Percentiles rank a stretch among this genome's conserved stretches.
phyloP scores from a whole-genome alignment of 2,113 vertebrate genomes.

The Leptocoma aspasia region DNA sequence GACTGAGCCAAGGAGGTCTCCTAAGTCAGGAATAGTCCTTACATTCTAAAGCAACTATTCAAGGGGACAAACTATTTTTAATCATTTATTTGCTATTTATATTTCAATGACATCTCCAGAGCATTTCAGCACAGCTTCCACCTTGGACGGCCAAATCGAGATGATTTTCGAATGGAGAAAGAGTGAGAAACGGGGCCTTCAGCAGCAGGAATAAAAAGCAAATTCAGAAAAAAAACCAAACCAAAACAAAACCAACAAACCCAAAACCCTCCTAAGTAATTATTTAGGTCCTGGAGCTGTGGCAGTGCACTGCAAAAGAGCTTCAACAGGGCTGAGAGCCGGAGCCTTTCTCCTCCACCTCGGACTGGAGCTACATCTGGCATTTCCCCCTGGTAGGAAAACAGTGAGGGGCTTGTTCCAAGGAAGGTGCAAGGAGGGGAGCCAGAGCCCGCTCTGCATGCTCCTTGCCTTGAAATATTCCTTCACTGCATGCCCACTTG shows the following conservation, averaged over 20 bases:
- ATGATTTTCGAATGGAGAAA: neutral
- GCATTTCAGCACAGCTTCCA: neutral
- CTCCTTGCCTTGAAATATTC: conserved; percentile 56
- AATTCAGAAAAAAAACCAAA: neutral
- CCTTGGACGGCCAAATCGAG: rapidly evolving
- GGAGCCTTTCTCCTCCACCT: conserved; percentile 31
- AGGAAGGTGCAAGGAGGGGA: conserved; percentile 55
- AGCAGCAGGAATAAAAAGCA: neutral
- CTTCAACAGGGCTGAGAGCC: neutral
- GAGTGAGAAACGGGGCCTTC: neutral
- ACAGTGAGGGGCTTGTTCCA: conserved; percentile 58
- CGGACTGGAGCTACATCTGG: conserved; percentile 38
- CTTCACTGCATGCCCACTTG: conserved; percentile 58
- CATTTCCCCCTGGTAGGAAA: conserved; percentile 28
- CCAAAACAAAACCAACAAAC: neutral
- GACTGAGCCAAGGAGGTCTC: neutral
- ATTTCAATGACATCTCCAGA: neutral
- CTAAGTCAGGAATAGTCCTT: neutral
- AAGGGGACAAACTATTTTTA: neutral
- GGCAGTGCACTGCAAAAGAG: neutral
- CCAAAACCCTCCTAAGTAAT: neutral
- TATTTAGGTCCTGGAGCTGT: neutral
- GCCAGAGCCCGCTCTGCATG: conserved; percentile 18
- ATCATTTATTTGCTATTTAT: neutral
- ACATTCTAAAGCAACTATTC: neutral